Base-by-base conservation (phyloP, 2,888 invertebrate species). In the Magallana nippona region DNA sequence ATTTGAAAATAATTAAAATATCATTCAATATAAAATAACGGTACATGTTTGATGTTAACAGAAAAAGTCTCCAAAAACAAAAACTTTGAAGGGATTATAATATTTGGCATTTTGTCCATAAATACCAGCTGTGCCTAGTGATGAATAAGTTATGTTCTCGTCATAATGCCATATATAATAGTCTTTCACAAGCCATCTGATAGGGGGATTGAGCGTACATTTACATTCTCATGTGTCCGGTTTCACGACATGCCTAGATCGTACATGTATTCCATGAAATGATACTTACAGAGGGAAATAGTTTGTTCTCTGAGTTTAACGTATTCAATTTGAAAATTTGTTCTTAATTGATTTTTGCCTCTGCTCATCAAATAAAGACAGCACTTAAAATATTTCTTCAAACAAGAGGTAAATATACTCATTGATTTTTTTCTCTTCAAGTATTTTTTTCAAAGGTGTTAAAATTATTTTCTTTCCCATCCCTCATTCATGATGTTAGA, bases 111-210 rank as follows among this genome's bases (percentile, higher is more conserved):
- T 60, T 60, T 60, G 17, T 60, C 15, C n/a, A n/a, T n/a, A 71
- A 71, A 71, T 22, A 27, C 71, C 71, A 71, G 27, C 71, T 71
- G 71, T 71, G 27, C 27, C 22, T 71, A 32, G 13, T 71, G 10
- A 71, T 71, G 27, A 71, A 71, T 71, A 71, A 71, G 32, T 71
- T 22, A 71, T 71, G 71, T 32, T 27, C 32, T 27, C 27, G 13
- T 32, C 22, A 71, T 15, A 71, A 44, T 22, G 13, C 71, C 11
- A 63, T 22, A 63, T 22, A 27, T 22, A 10, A 63, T 22, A 22
- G 3, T 60, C n/a, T n/a, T 60, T 60, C 60, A 15, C n/a, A 27
- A 22, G 63, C 13, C 27, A 71, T 22, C 71, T 71, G 71, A 71
- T 71, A 71, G 11, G 15, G 27, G 5, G 15, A 27, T 22, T 27